phyloP scores from a whole-genome alignment of 1,140 invertebrate genomes.

The Zaprionus africanus region DNA sequence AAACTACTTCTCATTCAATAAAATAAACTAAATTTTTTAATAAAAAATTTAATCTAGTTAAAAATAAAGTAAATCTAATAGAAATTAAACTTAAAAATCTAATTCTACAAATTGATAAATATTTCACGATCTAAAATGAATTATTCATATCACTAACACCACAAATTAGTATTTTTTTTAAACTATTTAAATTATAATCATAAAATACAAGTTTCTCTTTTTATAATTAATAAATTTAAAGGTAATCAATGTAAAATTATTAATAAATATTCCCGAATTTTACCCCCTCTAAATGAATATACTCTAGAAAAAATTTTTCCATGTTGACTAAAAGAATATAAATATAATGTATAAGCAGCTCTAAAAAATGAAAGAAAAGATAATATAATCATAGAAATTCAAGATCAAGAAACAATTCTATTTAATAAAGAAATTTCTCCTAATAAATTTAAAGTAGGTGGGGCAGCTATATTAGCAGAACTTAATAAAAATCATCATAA shows the following conservation, averaged over 20 bases:
- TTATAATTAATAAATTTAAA: slow-evolving; percentile 87
- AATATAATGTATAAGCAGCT: no score
- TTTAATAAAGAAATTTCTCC: no score
- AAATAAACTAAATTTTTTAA: slow-evolving; percentile 77
- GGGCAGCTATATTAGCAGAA: slow-evolving; percentile 84
- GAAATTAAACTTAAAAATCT: slow-evolving; percentile 77
- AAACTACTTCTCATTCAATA: slow-evolving; percentile 84
- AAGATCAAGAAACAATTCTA: no score
- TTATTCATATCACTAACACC: slow-evolving; percentile 85
- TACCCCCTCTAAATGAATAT: no score
- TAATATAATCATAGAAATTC: no score
- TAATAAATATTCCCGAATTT: no score
- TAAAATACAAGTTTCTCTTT: slow-evolving; percentile 83
- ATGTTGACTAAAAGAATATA: no score
- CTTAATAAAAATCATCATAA: slow-evolving; percentile 87
- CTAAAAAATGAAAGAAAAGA: no score
- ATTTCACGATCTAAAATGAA: slow-evolving; percentile 84
- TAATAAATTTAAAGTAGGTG: slow-evolving; percentile 84
- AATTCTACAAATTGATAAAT: slow-evolving; percentile 84
- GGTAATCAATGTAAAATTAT: no score
- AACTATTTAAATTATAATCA: slow-evolving; percentile 85
- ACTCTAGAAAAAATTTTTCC: no score
- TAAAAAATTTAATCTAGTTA: slow-evolving; percentile 84
- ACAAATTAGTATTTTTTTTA: slow-evolving; percentile 87
- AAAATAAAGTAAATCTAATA: slow-evolving; percentile 66